Percentiles rank a stretch among this genome's conserved stretches.
Evolutionary conservation across 2,797 vertebrate genomes (phyloP).

Genomic region (Rhinichthys osculus): DNA sequence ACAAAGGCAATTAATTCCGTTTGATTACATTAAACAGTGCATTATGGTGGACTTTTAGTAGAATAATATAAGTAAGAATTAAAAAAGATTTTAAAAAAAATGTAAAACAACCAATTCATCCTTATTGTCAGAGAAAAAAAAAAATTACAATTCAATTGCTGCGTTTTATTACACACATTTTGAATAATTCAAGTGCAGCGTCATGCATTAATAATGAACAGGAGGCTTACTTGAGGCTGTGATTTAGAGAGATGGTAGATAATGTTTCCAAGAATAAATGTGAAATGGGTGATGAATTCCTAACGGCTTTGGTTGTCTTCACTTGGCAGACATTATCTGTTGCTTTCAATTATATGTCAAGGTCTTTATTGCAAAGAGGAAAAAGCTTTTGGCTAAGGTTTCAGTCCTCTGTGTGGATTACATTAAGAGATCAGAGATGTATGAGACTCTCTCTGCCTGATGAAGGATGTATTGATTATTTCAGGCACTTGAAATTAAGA

Average conservation of each 20-base stretch:
- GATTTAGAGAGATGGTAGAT: slow-evolving; percentile 36
- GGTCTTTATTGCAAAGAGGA: slow-evolving; percentile 16
- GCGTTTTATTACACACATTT: slow-evolving; percentile 26
- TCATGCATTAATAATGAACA: slow-evolving; percentile 42
- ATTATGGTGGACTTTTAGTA: not conserved
- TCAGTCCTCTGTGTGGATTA: slow-evolving; percentile 22
- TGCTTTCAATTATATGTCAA: slow-evolving; percentile 40
- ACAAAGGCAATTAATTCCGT: not conserved
- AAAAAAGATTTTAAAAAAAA: too few relatives aligned
- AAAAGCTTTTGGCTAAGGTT: slow-evolving; percentile 29
- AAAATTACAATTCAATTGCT: not conserved
- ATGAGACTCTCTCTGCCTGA: slow-evolving; percentile 12
- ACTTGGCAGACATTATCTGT: slow-evolving; percentile 29
- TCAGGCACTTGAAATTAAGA: slow-evolving; percentile 15
- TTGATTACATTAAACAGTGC: not conserved
- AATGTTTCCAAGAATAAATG: slow-evolving; percentile 35
- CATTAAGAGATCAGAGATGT: slow-evolving; percentile 31
- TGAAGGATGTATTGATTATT: slow-evolving; percentile 26
- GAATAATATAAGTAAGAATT: not conserved
- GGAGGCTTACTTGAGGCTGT: slow-evolving; percentile 40
- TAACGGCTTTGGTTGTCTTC: slow-evolving; percentile 33
- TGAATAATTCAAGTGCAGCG: not conserved
- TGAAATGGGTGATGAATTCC: slow-evolving; percentile 28
- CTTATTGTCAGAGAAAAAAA: not conserved
- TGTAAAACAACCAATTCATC: not conserved